Base-by-base conservation (phyloP, 1,140 invertebrate species). In the Latrodectus geometricus region DNA sequence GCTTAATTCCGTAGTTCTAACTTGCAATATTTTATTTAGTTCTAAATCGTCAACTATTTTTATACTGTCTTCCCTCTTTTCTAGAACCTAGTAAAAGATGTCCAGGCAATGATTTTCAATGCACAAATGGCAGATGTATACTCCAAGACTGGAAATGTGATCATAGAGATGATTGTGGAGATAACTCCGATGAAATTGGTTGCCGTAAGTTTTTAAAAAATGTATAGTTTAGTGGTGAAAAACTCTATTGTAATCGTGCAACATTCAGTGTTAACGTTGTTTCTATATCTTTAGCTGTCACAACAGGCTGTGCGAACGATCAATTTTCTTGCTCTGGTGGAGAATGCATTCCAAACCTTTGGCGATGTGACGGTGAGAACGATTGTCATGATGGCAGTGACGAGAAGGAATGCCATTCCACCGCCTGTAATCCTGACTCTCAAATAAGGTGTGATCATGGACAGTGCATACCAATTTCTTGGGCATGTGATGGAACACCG, bases 131-230 rank as follows among this genome's bases (percentile, higher is more conserved):
- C 74, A 94, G 93, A 91, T 98, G 97, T 91, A 94, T 97, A 86
- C 97, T 97, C 90, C 92, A 88, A 77, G 95, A 94, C 73, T 97
- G 97, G 92, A 94, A 94, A 91, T 97, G 96, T 91, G 96, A 97
- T 91, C 96, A 96, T 90, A 95, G 96, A 92, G 95, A 97, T 90
- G 97, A 98, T 90, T 98, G 97, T 89, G 96, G 96, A 20, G 96
- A 97, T 91, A 94, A 93, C 88, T 96, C 95, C 12, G 96, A 98
- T 91, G 97, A 98, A 93, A 92, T 97, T 88, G 95, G 97, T 90
- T 98, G 96, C 90, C 9, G 56, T 61, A 61, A 61, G 56, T 17
- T 61, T 61, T 11, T 61, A 11, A n/a, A n/a, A n/a, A n/a, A n/a
- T n/a, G n/a, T n/a, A n/a, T n/a, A n/a, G n/a, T n/a, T n/a, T n/a